These are phyloP conservation scores for Drosophila fulvimacula DNA, from an alignment of 2,888 invertebrate species.

Conservation along the genomic window DNA sequence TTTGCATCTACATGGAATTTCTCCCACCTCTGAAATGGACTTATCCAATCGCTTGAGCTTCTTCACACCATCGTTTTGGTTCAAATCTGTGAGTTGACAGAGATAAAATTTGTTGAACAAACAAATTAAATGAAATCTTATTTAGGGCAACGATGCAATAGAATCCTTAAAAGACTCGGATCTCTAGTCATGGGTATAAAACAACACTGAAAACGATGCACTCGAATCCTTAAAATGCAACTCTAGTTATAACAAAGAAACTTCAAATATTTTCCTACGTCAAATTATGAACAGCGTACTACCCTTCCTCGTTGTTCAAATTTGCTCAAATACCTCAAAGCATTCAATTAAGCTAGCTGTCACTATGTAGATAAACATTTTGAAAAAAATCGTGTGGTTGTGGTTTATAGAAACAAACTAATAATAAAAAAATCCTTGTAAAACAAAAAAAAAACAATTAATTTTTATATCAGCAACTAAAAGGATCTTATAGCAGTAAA, in stretches of 20 bases:
- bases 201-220: not conserved
- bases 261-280: not conserved
- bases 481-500: not conserved
- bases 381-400: not conserved
- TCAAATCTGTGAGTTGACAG: constrained; percentile 88
- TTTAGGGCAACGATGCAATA: constrained; percentile 23
- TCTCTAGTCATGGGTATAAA: constrained; percentile 3
- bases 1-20: constrained; percentile 93
- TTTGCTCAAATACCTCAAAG: not conserved
- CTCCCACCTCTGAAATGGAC: constrained; percentile 91
- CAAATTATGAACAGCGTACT: not conserved
- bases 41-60: constrained; percentile 89
- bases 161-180: constrained; percentile 26
- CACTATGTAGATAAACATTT: not conserved
- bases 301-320: not conserved
- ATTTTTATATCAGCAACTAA: not conserved
- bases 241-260: not conserved
- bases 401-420: not conserved
- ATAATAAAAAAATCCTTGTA: not conserved
- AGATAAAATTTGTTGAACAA: not conserved
- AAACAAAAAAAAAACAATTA: too few relatives aligned
- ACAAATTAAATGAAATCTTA: not conserved
- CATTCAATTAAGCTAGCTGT: not conserved
- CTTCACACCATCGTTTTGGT: constrained; percentile 91
- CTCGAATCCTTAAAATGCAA: not conserved